Evolutionary conservation across 2,888 invertebrate genomes (phyloP), one percentile per base, ranked within the genome.

Genomic region (Hydropsyche betteni): DNA sequence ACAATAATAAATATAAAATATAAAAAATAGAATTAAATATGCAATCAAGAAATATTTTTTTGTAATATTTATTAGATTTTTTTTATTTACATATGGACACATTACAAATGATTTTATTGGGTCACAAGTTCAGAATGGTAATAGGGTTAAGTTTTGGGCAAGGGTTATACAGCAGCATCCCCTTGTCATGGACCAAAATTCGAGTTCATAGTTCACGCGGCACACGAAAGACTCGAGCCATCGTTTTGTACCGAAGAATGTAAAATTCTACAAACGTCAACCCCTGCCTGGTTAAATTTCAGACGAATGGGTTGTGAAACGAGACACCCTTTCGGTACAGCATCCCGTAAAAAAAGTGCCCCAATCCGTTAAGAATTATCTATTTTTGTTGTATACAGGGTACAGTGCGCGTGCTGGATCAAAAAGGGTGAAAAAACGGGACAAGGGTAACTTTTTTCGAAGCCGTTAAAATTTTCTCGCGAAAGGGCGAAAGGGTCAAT

Each of bases 101-200:
- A 8, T 10, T 10, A 44, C 1, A 44, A 4, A 44, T 44, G 10
- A 8, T 44, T 44, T 44, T 44, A 44, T 44, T 44, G 44, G 10
- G 44, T 44, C 6, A 8, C 44, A 44, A 44, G 44, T 44, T 44
- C 44, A 44, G 0, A 10, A 44, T 44, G 10, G 44, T 4, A 36
- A 36, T 34, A 33, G 70, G 69, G 70, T 70, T 53, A 70, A 70
- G 38, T 44, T 4, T 34, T 2, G 69, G 12, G 55, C 55, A 69
- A 53, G 70, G 70, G 70, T 70, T 70, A n/a, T 38, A 16, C 5
- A n/a, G 52, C 70, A 70, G 70, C 70, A 70, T 70, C 70, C 70
- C 52, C 52, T 70, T 24, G 53, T 51, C 33, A 70, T 53, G 70
- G 52, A 70, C 52, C 53, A 69, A 53, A 53, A 36, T 44, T 64